Evolutionary conservation across 2,888 invertebrate genomes (phyloP), one percentile per base, ranked within the genome.

Genomic region (Eilema griseolum): DNA sequence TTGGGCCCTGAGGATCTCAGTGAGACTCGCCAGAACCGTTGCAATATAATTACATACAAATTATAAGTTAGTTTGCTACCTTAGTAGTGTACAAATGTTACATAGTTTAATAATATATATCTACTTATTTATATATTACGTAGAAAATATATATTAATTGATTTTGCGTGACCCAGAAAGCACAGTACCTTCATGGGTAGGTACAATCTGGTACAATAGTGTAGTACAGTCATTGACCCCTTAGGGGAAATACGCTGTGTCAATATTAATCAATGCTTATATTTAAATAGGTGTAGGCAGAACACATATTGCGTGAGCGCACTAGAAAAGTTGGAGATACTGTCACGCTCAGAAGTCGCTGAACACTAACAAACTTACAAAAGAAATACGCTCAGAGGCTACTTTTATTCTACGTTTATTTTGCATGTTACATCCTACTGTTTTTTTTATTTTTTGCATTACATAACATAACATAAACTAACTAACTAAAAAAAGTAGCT

Each of bases 191-290:
- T 46, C 37, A 33, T n/a, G 10, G 8, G 11, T 41, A 4, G 41
- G 41, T 16, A 16, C 41, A 16, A 41, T 41, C 37, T 37, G 11
- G 23, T 37, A 24, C 14, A 37, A 23, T 8, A 37, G 37, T 24
- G 14, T 5, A 41, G n/a, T 41, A 62, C 41, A 62, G 62, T 62
- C 62, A 41, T 26, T 41, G 62, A 41, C 62, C 62, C 5, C 20
- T 20, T 26, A 33, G 37, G 61, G 61, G 61, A 62, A 26, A 41
- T 41, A 24, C 62, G 41, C 41, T 26, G 52, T 52, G 52, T 20
- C 41, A 41, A 62, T 26, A 24, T 33, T n/a, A 8, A 20, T 20
- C 26, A 26, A 10, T 24, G 4, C 12, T 41, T 37, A 8, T 61
- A 14, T 61, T 37, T 24, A 24, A 37, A 14, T 37, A 37, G 33